Conservation (phyloP, 2,797 vertebrate genomes). For the Falco novaeseelandiae region DNA sequence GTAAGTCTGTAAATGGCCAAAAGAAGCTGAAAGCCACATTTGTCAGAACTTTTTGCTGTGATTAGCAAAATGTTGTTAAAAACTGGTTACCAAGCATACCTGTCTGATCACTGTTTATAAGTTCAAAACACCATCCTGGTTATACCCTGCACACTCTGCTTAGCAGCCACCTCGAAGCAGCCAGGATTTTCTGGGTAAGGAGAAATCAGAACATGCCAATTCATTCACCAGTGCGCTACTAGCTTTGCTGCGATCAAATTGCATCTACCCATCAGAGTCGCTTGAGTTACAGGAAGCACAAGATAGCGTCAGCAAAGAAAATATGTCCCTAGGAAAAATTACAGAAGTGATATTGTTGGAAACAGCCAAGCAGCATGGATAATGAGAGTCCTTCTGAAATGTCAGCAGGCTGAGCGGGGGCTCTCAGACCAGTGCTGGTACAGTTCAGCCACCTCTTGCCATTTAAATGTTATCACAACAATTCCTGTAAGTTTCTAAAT, state of each 20-base stretch:
- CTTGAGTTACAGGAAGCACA: neutral
- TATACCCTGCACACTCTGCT: neutral
- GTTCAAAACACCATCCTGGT: neutral
- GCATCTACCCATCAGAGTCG: neutral
- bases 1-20: neutral
- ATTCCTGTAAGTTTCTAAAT: neutral
- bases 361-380: neutral
- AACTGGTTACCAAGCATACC: neutral
- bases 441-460: conserved; percentile 43
- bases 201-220: neutral
- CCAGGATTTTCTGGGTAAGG: neutral
- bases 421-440: neutral
- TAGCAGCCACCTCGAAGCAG: neutral
- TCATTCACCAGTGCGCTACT: neutral
- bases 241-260: neutral
- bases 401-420: neutral
- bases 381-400: conserved; percentile 20
- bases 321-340: conserved; percentile 18
- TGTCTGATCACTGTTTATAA: neutral
- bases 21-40: neutral
- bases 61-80: conserved; percentile 37
- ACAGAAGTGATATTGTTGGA: neutral
- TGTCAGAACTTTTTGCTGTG: neutral
- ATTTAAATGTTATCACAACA: conserved; percentile 61
- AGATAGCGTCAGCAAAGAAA: conserved; percentile 13